phyloP scores from a whole-genome alignment of 2,113 vertebrate genomes.

The Gavia stellata region DNA sequence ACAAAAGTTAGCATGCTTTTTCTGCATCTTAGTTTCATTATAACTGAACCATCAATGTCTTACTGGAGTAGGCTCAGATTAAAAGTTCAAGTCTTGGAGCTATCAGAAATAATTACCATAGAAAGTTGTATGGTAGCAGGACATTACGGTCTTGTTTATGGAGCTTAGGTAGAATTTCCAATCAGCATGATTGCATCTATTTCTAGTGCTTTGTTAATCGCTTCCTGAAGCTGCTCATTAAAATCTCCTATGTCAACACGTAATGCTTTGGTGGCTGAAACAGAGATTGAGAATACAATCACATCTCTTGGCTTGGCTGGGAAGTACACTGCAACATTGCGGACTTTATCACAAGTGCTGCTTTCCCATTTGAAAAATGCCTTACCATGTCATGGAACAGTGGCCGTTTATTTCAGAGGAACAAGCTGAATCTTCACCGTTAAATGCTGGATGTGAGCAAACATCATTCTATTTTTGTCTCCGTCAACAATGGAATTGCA shows the following conservation, averaged over 20 bases:
- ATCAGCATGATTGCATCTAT: slow-evolving; percentile 69
- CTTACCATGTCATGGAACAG: slow-evolving; percentile 40
- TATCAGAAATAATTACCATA: slow-evolving; percentile 50
- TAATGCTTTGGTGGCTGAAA: slow-evolving; percentile 44
- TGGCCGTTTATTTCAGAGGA: slow-evolving; percentile 50
- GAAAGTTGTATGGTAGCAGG: slow-evolving; percentile 49
- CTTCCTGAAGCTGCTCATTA: slow-evolving; percentile 67
- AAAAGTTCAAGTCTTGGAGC: slow-evolving; percentile 41
- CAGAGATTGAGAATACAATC: slow-evolving; percentile 45
- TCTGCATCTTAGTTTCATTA: background rate
- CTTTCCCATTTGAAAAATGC: slow-evolving; percentile 54
- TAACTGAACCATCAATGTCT: background rate
- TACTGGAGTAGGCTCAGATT: background rate
- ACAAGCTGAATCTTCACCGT: slow-evolving; percentile 31
- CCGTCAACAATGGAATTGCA: slow-evolving; percentile 36
- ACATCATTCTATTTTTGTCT: slow-evolving; percentile 26
- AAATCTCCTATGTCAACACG: slow-evolving; percentile 52
- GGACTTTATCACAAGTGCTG: slow-evolving; percentile 32
- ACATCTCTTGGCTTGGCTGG: slow-evolving; percentile 33
- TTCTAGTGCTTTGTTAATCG: slow-evolving; percentile 67
- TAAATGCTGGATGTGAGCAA: slow-evolving; percentile 28
- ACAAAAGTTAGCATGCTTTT: background rate
- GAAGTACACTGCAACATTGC: background rate
- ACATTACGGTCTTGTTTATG: slow-evolving; percentile 62
- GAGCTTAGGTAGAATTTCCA: slow-evolving; percentile 61